Conservation (phyloP, 2,888 invertebrate genomes). For the Caenorhabditis afra region DNA sequence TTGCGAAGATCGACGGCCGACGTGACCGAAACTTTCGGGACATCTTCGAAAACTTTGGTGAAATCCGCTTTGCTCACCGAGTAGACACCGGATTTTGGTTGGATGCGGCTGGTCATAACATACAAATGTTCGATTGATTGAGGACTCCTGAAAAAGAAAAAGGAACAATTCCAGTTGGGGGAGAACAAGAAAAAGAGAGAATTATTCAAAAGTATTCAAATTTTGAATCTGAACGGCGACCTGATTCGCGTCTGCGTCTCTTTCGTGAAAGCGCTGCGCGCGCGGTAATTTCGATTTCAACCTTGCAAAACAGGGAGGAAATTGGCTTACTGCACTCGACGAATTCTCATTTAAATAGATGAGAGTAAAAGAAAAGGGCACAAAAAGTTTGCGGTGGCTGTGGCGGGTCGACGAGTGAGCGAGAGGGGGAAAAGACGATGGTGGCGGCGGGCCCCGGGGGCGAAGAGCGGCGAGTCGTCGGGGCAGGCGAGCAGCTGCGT, state of each 20-base stretch:
- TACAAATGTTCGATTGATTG: conserved; percentile 10
- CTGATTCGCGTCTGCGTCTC: too few relatives aligned
- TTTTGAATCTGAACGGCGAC: not conserved
- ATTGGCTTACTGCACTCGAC: not conserved
- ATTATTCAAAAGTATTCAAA: too few relatives aligned
- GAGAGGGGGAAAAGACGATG: not conserved
- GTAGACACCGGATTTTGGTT: conserved; percentile 43
- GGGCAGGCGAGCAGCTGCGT: conserved; percentile 37
- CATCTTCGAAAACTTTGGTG: conserved; percentile 48
- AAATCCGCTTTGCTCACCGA: conserved; percentile 52
- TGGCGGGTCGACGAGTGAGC: not conserved
- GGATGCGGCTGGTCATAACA: conserved; percentile 44
- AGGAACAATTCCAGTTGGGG: too few relatives aligned
- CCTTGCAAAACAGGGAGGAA: too few relatives aligned
- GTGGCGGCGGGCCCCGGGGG: not conserved
- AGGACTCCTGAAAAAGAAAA: conserved; percentile 13
- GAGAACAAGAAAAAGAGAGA: too few relatives aligned
- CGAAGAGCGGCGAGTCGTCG: not conserved
- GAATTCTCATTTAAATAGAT: conserved; percentile 11
- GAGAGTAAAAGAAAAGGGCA: conserved; percentile 7
- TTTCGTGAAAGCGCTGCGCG: too few relatives aligned
- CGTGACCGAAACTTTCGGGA: conserved; percentile 46
- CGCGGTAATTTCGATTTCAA: too few relatives aligned
- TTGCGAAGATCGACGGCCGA: conserved; percentile 40
- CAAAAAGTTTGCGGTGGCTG: conserved; percentile 4